Percentiles rank a stretch among this genome's conserved stretches.
Conservation (phyloP, 2,113 vertebrate genomes). For the Phocoena sinus region DNA sequence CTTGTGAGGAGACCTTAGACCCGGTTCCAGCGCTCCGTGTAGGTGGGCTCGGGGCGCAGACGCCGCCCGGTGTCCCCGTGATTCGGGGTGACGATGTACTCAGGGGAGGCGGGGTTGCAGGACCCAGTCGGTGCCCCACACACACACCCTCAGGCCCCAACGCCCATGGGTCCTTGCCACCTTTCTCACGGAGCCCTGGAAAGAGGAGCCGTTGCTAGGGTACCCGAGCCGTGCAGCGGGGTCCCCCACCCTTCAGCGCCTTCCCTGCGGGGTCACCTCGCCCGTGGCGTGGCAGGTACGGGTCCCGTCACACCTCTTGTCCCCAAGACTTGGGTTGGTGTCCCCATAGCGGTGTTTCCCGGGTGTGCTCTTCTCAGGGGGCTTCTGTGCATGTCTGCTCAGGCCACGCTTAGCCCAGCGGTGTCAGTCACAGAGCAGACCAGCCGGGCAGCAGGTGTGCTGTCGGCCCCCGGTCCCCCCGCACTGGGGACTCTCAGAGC, state of each 20-base stretch:
- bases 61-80: neutral
- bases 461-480: neutral
- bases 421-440: neutral
- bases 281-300: neutral
- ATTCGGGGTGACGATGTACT: too few relatives aligned
- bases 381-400: neutral
- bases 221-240: neutral
- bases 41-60: neutral
- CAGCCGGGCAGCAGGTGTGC: too few relatives aligned
- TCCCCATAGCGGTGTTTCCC: neutral
- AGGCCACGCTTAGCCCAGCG: too few relatives aligned
- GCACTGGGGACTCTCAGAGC: neutral
- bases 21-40: neutral
- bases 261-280: neutral
- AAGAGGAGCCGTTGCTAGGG: neutral
- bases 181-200: neutral
- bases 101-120: neutral
- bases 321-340: neutral
- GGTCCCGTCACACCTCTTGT: fast-evolving
- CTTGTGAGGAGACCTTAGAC: neutral
- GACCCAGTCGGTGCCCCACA: neutral
- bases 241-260: neutral
- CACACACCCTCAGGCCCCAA: too few relatives aligned
- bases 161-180: fast-evolving
- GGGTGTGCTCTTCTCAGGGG: neutral